Evolutionary conservation across 2,888 invertebrate species (phyloP).

Genomic region (Heteropelma amictum): DNA sequence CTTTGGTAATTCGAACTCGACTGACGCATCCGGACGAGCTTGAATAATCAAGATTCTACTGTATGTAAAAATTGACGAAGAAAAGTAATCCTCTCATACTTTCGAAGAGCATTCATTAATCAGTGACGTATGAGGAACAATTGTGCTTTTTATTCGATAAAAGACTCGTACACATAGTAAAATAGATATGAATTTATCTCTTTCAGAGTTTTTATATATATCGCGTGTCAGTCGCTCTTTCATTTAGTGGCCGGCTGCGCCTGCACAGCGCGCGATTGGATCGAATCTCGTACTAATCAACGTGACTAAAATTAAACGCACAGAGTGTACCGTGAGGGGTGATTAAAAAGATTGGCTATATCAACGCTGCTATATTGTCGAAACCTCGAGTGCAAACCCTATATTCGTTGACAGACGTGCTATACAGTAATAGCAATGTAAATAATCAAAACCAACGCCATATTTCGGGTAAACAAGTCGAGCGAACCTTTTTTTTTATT

Average conservation of each 20-base stretch:
- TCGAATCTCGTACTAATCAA: conserved; percentile 49
- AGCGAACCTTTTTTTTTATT: conserved; percentile 23
- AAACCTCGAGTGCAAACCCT: neutral
- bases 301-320: conserved; percentile 51
- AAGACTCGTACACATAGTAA: neutral
- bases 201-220: neutral
- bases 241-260: conserved; percentile 20
- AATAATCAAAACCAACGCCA: conserved; percentile 31
- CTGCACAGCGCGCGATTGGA: conserved; percentile 44
- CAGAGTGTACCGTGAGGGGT: conserved; percentile 10
- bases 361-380: neutral
- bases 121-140: conserved; percentile 4
- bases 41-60: no score
- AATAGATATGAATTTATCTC: neutral
- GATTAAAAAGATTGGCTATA: conserved; percentile 38
- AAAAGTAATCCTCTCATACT: neutral
- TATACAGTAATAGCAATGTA: conserved; percentile 8
- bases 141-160: conserved; percentile 5
- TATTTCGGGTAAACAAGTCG: conserved; percentile 43
- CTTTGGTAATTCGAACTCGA: no score
- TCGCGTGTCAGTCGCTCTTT: conserved; percentile 21
- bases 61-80: no score
- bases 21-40: no score
- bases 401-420: conserved; percentile 14
- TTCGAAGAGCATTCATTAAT: no score